Evolutionary conservation across 1,140 invertebrate species (phyloP), one percentile per base, ranked within the genome.

Genomic region (Steinernema khuongi): DNA sequence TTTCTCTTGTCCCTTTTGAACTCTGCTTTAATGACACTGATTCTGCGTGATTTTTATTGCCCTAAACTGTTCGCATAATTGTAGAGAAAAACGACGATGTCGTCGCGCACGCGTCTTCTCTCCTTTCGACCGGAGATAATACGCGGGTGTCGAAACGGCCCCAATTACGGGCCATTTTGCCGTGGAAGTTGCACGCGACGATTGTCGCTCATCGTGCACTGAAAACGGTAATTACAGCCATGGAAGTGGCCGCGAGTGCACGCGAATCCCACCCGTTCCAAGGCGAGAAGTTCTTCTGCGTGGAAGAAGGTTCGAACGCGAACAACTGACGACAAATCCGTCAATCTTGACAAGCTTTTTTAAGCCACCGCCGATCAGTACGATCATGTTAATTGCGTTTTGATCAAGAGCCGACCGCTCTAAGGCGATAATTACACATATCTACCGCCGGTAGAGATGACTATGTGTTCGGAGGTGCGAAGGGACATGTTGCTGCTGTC

Each of bases 381-480:
- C 50, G 50, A 60, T 22, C 50, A 60, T 60, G 50, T 60, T 60
- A 60, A 60, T 60, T 60, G 26, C 19, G 14, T 60, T 41, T 60
- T 60, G 50, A 26, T 60, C 50, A 60, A 60, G 50, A 60, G 50
- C 50, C 50, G 50, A 60, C 26, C 50, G 50, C 50, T 60, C 50
- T 60, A 60, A 60, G 50, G 50, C 50, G 50, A 60, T 60, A 60
- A 60, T 60, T 60, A 60, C 50, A 60, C 50, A 60, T 60, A 60
- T 60, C 11, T 26, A 11, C 50, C 4, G 50, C 26, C 14, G 50
- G 7, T 60, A 22, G 26, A 14, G 50, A 26, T 60, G 50, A 60
- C 26, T 60, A 60, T 60, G 50, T 60, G 50, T 22, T 60, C 7
- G 50, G 26, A 60, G 50, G 22, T 17, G 50, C n/a, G n/a, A n/a